phyloP scores from a whole-genome alignment of 1,140 invertebrate species.

The Whitmania pigra region DNA sequence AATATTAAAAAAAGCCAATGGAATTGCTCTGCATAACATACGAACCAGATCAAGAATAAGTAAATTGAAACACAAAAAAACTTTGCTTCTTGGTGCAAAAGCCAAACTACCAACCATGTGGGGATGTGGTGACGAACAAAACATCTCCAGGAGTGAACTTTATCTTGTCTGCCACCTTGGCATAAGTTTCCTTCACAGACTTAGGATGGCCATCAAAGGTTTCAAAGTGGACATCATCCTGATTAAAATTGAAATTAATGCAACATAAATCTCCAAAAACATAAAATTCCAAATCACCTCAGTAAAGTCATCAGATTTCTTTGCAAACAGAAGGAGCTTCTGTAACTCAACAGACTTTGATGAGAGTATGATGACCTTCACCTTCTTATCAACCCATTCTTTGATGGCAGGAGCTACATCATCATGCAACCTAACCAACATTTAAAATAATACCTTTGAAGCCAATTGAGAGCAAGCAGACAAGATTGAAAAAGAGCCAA shows the following conservation, averaged over 20 bases:
- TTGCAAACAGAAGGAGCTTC: neutral
- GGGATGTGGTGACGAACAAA: constrained; percentile 2
- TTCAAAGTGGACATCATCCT: constrained; percentile 1
- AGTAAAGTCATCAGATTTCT: neutral
- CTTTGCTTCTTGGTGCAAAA: neutral
- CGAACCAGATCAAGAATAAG: neutral
- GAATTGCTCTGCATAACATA: neutral
- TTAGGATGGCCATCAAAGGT: neutral
- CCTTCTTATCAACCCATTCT: constrained; percentile 5
- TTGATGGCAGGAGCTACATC: neutral
- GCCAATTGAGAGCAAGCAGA: neutral
- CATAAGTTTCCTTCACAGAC: constrained; percentile 10
- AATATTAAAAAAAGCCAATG: neutral
- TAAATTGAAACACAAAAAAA: neutral
- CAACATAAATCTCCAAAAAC: neutral
- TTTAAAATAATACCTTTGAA: neutral
- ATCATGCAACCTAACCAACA: neutral
- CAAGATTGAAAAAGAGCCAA: no score
- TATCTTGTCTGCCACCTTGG: constrained; percentile 5
- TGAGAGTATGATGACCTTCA: neutral
- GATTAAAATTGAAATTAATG: neutral
- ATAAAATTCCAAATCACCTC: neutral
- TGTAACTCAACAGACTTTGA: neutral
- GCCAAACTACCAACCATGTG: neutral
- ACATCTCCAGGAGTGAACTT: neutral